These are phyloP conservation scores for Caloenas nicobarica DNA, from an alignment of 2,113 vertebrate genomes.

Conservation along the genomic window DNA sequence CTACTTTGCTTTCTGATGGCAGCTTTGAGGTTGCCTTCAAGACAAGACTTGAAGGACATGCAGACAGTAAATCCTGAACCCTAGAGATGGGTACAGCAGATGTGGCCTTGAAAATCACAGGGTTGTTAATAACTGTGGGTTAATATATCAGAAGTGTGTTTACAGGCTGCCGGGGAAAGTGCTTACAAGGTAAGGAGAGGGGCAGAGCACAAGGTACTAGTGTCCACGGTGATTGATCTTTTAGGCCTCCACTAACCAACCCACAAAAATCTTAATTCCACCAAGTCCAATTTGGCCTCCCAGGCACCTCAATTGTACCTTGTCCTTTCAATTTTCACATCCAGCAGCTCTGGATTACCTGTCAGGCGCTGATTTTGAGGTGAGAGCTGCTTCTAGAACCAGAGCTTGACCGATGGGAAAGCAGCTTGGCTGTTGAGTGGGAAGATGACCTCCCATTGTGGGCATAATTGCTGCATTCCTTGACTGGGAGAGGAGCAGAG, in stretches of 20 bases:
- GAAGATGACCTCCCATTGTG: constrained; percentile 2
- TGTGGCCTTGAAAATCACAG: neutral
- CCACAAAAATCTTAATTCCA: neutral
- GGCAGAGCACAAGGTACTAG: neutral
- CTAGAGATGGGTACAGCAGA: neutral
- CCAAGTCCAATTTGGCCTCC: neutral
- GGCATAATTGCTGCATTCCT: constrained; percentile 50
- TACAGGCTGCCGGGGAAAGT: neutral
- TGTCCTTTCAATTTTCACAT: neutral
- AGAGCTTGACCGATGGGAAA: neutral
- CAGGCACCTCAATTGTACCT: neutral
- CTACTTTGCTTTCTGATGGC: neutral
- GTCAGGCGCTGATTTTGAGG: neutral
- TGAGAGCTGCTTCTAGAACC: neutral
- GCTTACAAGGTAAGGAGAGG: neutral
- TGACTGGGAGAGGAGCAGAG: constrained; percentile 38
- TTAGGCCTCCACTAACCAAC: neutral
- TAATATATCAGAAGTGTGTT: neutral
- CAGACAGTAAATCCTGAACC: neutral
- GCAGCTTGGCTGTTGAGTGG: neutral
- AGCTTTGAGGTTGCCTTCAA: neutral
- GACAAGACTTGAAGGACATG: neutral
- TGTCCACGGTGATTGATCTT: neutral
- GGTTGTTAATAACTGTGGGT: neutral
- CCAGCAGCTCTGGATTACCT: neutral